Percentiles rank a stretch among this genome's conserved stretches.
Conservation (phyloP, 1,140 invertebrate genomes). For the Gryon sp. region DNA sequence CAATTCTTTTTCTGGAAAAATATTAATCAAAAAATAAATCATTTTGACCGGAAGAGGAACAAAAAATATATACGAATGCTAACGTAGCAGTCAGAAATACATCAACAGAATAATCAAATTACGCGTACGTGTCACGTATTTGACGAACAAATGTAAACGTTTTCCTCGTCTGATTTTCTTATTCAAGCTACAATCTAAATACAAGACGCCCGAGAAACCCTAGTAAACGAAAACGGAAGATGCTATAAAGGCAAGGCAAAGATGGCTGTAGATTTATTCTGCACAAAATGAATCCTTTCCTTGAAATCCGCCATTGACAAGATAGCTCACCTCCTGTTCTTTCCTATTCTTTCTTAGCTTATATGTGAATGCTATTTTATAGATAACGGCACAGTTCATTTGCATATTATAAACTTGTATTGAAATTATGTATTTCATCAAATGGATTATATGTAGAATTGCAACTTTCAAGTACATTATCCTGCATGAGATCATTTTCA, state of each 20-base stretch:
- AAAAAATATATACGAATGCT: slow-evolving; percentile 5
- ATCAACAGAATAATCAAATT: slow-evolving; percentile 54
- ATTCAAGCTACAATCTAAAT: slow-evolving; percentile 58
- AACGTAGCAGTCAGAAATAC: slow-evolving; percentile 14
- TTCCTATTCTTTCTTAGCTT: slow-evolving; percentile 29
- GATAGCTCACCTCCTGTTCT: slow-evolving; percentile 31
- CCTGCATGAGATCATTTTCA: too few species aligned
- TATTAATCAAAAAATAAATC: slow-evolving; percentile 28
- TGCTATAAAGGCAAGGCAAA: slow-evolving; percentile 45
- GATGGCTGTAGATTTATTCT: slow-evolving; percentile 52
- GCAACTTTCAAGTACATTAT: too few species aligned
- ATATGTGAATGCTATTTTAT: slow-evolving; percentile 44
- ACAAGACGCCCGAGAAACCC: slow-evolving; percentile 28
- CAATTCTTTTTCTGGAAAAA: background rate
- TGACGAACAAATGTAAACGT: slow-evolving; percentile 55
- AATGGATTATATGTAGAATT: too few species aligned
- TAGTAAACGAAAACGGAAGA: slow-evolving; percentile 52
- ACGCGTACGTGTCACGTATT: slow-evolving; percentile 44
- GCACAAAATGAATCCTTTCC: slow-evolving; percentile 48
- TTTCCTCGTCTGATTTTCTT: slow-evolving; percentile 48
- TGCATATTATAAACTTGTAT: background rate
- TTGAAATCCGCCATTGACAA: slow-evolving; percentile 50
- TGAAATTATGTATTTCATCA: too few species aligned
- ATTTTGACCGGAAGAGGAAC: slow-evolving; percentile 26
- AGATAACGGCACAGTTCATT: slow-evolving; percentile 13